A percentile compares a stretch with the other conserved stretches of the same genome.
phyloP scores from a whole-genome alignment of 1,140 invertebrate species.

The Coptotermes formosanus region DNA sequence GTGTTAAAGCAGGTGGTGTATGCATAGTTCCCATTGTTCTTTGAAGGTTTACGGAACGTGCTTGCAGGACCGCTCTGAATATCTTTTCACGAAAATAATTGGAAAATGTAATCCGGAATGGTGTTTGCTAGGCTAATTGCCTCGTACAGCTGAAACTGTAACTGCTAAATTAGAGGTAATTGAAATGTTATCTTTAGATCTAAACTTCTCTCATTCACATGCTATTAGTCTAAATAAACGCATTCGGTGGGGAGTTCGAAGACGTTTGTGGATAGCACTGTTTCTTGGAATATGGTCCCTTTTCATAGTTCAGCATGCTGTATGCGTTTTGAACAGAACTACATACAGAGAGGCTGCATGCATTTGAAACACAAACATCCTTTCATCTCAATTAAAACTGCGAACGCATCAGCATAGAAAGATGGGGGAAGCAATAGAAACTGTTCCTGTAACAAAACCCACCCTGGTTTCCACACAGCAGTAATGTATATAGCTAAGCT shows the following conservation, averaged over 20 bases:
- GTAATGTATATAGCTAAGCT: not conserved
- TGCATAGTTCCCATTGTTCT: no score
- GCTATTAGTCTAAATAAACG: not conserved
- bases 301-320: not conserved
- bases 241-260: not conserved
- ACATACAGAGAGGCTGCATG: not conserved
- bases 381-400: conserved; percentile 12
- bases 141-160: no score
- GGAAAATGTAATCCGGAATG: no score
- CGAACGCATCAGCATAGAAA: not conserved
- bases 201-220: no score
- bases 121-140: no score
- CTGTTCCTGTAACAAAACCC: not conserved
- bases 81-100: no score
- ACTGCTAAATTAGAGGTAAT: no score
- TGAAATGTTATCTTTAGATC: no score
- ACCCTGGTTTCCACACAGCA: not conserved
- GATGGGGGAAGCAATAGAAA: not conserved
- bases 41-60: no score
- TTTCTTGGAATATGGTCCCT: not conserved
- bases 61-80: no score
- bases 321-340: not conserved
- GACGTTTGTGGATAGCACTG: not conserved
- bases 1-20: no score
- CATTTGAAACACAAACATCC: not conserved